Evolutionary conservation across 2,113 vertebrate genomes (phyloP), one percentile per base, ranked within the genome.

Genomic region (Myiozetetes cayanensis): DNA sequence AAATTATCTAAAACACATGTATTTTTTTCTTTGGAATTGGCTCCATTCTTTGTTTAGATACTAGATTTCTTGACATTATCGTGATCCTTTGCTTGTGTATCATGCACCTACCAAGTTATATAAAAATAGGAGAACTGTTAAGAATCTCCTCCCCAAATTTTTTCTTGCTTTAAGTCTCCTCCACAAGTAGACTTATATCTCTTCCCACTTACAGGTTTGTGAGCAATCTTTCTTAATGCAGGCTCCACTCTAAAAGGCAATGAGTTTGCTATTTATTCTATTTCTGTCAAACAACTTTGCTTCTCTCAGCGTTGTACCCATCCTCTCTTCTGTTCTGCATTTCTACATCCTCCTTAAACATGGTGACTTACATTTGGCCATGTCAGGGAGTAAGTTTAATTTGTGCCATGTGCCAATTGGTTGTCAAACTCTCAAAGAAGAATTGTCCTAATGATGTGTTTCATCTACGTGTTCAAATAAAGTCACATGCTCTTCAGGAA

Each of bases 401-500:
- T 56, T 71, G 17, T 90, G 22, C 49, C 49, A 1, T 41, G 12
- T 14, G 68, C 30, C 62, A 83, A 31, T 59, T 52, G 37, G 8
- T 7, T 39, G 62, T 44, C 43, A 81, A 39, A 68, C 7, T 65
- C 50, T 31, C 31, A 33, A 63, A 78, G 65, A 15, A 77, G 65
- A 71, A 44, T 75, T 67, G n/a, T 68, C 18, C 28, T 72, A n/a
- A 50, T 61, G 5, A 17, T 35, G 6, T 12, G 1, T 70, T 91
- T 59, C 13, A 35, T 16, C 12, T 67, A 6, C 0, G 0, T 16
- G 3, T 74, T 73, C 37, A 37, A 61, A 68, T 68, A 30, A 72
- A 78, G 46, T 63, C 35, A 14, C 1, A 0, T n/a, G 16, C 7
- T 70, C 20, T 56, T 44, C 47, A 80, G 33, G 47, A 90, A 94